phyloP scores from a whole-genome alignment of 2,888 invertebrate species.

The Melieria crassipennis region DNA sequence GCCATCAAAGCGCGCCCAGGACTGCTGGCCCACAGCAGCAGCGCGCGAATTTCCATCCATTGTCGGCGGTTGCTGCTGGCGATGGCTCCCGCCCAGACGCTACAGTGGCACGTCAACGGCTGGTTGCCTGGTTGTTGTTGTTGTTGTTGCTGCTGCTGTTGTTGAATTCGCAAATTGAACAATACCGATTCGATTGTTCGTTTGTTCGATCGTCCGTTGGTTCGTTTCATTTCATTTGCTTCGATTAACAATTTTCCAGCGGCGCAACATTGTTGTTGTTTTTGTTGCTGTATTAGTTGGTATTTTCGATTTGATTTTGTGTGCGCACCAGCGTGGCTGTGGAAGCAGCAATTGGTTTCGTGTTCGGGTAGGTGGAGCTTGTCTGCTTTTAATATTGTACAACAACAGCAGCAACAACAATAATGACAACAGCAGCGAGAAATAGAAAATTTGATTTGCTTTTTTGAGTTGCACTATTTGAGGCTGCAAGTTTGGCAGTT shows the following conservation, averaged over 20 bases:
- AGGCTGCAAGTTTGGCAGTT: constrained; percentile 13
- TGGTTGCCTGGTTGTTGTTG: constrained; percentile 21
- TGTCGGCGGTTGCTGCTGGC: constrained; percentile 5
- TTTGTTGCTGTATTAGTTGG: constrained; percentile 1
- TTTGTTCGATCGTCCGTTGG: no score
- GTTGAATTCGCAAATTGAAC: constrained; percentile 23
- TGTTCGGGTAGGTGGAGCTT: constrained; percentile 42
- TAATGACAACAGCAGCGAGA: constrained; percentile 22
- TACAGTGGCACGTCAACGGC: constrained; percentile 17
- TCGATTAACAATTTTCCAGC: constrained; percentile 33
- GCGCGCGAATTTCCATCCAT: no score
- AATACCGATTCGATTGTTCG: constrained; percentile 33
- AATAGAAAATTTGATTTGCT: constrained; percentile 37
- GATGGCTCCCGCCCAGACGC: constrained; percentile 14
- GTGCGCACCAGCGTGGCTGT: constrained; percentile 12
- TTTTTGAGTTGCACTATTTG: not conserved
- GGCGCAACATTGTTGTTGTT: constrained; percentile 13
- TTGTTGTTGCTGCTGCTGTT: not conserved
- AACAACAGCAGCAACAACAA: constrained; percentile 9
- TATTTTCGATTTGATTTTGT: constrained; percentile 18
- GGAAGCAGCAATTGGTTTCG: constrained; percentile 8
- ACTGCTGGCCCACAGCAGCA: no score
- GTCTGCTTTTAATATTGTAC: constrained; percentile 37
- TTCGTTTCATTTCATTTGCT: constrained; percentile 36
- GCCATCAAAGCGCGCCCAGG: constrained; percentile 21